A percentile compares a stretch with the other conserved stretches of the same genome.
Evolutionary conservation across 2,797 vertebrate species (phyloP).

Genomic region (Alosa sapidissima): DNA sequence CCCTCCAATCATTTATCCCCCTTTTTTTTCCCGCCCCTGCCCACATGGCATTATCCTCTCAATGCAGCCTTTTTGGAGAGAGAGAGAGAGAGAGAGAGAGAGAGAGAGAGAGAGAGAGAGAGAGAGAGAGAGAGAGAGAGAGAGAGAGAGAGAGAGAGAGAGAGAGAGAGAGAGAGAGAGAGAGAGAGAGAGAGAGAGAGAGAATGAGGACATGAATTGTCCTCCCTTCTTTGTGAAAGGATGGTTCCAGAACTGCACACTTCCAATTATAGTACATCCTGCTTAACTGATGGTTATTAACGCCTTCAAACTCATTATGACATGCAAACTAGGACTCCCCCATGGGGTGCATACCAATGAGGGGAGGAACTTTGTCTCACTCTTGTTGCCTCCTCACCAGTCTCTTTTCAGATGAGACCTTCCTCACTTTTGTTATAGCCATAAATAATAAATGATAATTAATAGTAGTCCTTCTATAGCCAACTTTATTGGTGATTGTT

Average conservation of each 20-base stretch:
- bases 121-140: slow-evolving; percentile 6
- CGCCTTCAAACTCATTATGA: slow-evolving; percentile 76
- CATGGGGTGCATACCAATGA: slow-evolving; percentile 72
- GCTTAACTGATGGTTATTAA: slow-evolving; percentile 79
- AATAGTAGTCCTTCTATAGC: background rate
- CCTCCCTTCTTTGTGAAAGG: slow-evolving; percentile 56
- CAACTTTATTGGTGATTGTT: background rate
- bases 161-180: background rate
- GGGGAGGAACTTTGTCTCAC: slow-evolving; percentile 43
- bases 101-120: background rate
- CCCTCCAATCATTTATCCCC: slow-evolving; percentile 41
- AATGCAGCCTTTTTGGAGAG: slow-evolving; percentile 29
- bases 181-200: background rate
- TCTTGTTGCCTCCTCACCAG: background rate
- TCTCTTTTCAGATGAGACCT: background rate
- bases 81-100: background rate
- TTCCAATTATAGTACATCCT: slow-evolving; percentile 74
- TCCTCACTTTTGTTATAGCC: background rate
- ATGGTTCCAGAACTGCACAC: slow-evolving; percentile 60
- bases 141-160: background rate
- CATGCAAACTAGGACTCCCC: slow-evolving; percentile 73
- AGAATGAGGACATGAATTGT: slow-evolving; percentile 43
- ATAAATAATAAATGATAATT: background rate
- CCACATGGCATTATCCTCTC: slow-evolving; percentile 43
- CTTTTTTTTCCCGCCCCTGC: slow-evolving; percentile 25